Evolutionary conservation across 2,113 vertebrate genomes (phyloP).

Genomic region (Urocynchramus pylzowi): DNA sequence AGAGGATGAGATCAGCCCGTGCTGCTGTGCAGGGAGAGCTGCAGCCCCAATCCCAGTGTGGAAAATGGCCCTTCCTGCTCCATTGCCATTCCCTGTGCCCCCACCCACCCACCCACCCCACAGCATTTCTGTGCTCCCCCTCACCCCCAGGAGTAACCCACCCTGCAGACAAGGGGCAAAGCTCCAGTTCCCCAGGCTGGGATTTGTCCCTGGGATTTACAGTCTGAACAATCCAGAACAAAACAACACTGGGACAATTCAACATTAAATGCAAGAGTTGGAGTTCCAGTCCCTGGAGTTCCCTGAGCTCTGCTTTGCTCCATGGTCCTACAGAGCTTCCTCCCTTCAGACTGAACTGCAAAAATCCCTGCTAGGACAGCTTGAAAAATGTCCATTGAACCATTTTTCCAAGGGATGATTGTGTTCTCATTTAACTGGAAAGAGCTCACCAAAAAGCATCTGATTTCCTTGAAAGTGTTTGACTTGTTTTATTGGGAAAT

Average conservation of each 20-base stretch:
- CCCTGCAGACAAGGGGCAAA: not conserved
- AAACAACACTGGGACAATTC: fast-evolving
- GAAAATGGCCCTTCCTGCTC: not conserved
- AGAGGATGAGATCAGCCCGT: not conserved
- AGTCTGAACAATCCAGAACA: not conserved
- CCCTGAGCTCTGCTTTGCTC: not conserved
- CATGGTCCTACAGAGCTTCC: not conserved
- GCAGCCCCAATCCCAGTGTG: not conserved
- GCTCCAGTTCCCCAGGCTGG: not conserved
- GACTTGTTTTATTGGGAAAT: not conserved
- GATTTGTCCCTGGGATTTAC: not conserved
- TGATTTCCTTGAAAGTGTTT: not conserved
- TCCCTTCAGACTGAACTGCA: not conserved
- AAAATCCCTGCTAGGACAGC: not conserved
- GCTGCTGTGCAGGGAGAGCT: not conserved
- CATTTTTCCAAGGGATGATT: not conserved
- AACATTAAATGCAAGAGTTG: not conserved
- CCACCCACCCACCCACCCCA: not conserved
- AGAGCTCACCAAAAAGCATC: not conserved
- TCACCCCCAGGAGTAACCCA: not conserved
- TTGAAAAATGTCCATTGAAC: not conserved
- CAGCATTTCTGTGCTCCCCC: not conserved
- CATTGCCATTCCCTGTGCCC: not conserved
- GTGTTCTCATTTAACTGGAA: not conserved
- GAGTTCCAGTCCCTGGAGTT: not conserved